These are phyloP conservation scores for Daboia siamensis DNA, from an alignment of 2,113 vertebrate genomes.

Conservation along the genomic window DNA sequence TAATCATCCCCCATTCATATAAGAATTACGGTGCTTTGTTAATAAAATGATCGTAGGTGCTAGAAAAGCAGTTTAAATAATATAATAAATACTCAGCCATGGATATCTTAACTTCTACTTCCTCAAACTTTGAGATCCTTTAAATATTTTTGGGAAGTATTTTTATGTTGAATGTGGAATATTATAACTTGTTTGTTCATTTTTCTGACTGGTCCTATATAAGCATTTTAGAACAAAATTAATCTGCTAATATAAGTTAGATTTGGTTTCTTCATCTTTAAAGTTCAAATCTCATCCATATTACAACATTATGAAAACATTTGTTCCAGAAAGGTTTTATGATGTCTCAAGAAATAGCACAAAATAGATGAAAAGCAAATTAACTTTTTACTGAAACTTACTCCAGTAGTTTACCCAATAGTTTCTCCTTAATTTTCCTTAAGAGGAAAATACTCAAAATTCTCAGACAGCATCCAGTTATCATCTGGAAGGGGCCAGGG, in stretches of 20 bases:
- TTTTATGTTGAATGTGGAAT: slow-evolving; percentile 18
- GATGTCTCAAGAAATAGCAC: slow-evolving; percentile 20
- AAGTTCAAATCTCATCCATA: not conserved
- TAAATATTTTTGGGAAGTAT: slow-evolving; percentile 7
- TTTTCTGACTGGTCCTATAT: not conserved
- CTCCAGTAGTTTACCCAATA: not conserved
- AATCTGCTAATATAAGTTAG: not conserved
- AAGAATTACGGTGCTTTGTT: slow-evolving; percentile 27
- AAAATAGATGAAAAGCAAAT: not conserved
- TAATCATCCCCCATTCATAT: slow-evolving; percentile 12
- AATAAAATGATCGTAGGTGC: slow-evolving; percentile 51
- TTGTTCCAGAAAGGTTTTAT: slow-evolving; percentile 9
- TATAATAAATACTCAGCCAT: slow-evolving; percentile 34
- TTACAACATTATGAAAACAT: not conserved
- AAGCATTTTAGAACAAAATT: not conserved
- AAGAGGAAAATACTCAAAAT: not conserved
- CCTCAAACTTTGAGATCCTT: not conserved
- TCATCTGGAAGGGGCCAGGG: not conserved
- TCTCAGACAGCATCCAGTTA: not conserved
- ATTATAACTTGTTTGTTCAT: not conserved
- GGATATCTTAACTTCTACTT: not conserved
- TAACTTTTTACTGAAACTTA: slow-evolving; percentile 33
- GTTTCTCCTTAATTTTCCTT: not conserved
- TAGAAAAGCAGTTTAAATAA: slow-evolving; percentile 48
- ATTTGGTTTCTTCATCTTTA: not conserved